Conservation (phyloP, 2,113 vertebrate species). For the Xiphias gladius region DNA sequence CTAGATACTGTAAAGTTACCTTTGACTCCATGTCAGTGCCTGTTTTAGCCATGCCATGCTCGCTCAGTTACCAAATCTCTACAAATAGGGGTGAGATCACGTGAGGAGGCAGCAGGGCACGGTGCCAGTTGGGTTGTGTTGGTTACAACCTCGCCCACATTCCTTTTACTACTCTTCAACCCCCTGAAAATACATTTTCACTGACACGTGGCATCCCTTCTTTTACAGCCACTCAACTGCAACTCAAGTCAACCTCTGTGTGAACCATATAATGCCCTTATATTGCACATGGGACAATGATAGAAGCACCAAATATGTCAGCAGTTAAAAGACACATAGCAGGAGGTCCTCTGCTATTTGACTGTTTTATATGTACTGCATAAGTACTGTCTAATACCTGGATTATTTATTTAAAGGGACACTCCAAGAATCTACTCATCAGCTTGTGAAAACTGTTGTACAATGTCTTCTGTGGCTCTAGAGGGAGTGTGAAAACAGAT, state of each 20-base stretch:
- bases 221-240: constrained; percentile 54
- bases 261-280: constrained; percentile 19
- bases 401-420: background rate
- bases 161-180: constrained; percentile 67
- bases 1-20: constrained; percentile 7
- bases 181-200: constrained; percentile 73
- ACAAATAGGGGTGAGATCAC: constrained; percentile 75
- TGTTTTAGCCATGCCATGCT: constrained; percentile 45
- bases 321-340: constrained; percentile 4
- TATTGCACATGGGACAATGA: constrained; percentile 21
- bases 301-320: constrained; percentile 36
- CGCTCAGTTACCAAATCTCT: constrained; percentile 55
- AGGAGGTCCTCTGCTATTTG: background rate
- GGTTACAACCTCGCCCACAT: constrained; percentile 74
- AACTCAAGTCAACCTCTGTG: constrained; percentile 41
- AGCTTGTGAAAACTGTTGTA: background rate
- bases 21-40: constrained; percentile 39
- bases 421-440: background rate
- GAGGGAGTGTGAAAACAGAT: background rate
- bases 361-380: background rate
- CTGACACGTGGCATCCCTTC: constrained; percentile 45
- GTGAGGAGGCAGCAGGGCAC: constrained; percentile 56
- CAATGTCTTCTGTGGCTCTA: background rate
- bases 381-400: background rate
- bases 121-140: constrained; percentile 71